Base-by-base conservation (phyloP, 2,797 vertebrate genomes). In the Pangasius sanitwongsei region DNA sequence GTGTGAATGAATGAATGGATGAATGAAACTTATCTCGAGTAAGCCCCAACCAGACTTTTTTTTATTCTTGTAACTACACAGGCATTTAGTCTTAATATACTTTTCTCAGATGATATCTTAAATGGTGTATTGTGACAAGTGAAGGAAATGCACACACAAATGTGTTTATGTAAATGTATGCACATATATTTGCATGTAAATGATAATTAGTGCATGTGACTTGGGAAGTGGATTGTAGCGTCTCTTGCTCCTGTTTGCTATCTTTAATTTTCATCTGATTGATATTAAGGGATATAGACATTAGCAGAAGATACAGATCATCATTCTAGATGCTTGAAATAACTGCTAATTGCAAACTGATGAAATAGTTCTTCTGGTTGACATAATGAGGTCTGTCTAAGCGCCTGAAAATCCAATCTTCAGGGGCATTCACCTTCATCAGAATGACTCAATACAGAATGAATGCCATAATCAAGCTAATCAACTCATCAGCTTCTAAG, bases 371-470 rank as follows among this genome's bases (percentile, higher is more conserved):
- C 86, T 87, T 87, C 85, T 87, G 86, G 89, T 85, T 87, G 86
- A 85, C 82, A 86, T 87, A 90, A 87, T 87, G 86, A 87, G 83
- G 83, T 86, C 89, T 87, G 75, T 87, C 83, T 90, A 87, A 90
- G 74, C 61, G 34, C 75, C 86, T 57, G 82, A 89, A 87, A 80
- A 89, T 89, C 74, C 89, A 89, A 90, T 87, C 83, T 90, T 87
- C 75, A 82, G 83, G 89, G 86, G 83, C 89, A 85, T 89, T 89
- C 87, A 89, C 80, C 83, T 91, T 70, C 77, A 87, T 91, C 55
- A 83, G 59, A 90, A 87, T 85, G 85, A 89, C 80, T 89, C 67
- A 87, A 90, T 78, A 88, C 74, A 61, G 87, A 90, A 70, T 88
- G 12, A 88, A 89, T 91, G 86, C 41, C 74, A 86, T 83, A 87